Conservation (phyloP, 2,797 vertebrate genomes). For the Selene dorsalis region DNA sequence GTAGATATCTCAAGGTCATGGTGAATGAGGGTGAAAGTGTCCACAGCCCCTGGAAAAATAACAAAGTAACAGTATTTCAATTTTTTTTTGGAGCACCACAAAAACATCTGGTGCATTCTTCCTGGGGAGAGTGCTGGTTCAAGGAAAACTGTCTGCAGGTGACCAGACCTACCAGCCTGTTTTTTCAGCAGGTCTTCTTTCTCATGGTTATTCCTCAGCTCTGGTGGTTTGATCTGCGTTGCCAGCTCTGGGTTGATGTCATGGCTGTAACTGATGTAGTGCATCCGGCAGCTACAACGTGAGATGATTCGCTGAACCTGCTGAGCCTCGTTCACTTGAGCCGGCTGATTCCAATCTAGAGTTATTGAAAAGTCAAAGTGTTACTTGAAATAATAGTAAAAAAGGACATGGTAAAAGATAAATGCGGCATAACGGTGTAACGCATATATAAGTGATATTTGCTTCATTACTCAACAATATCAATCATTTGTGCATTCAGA, state of each 20-base stretch:
- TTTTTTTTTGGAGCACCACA: neutral
- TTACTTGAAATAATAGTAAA: neutral
- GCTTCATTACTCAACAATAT: neutral
- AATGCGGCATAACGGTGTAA: neutral
- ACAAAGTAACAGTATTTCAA: neutral
- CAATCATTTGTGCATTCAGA: neutral
- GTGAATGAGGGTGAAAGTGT: constrained; percentile 98
- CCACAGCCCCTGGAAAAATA: constrained; percentile 89
- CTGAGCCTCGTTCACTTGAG: constrained; percentile 93
- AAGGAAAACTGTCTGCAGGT: neutral
- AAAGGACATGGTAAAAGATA: no score
- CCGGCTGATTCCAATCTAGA: constrained; percentile 96
- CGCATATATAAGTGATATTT: neutral
- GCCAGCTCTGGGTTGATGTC: constrained; percentile 96
- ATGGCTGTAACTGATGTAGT: constrained; percentile 99
- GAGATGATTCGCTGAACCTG: constrained; percentile 99
- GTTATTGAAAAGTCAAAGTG: neutral
- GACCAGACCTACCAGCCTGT: constrained; percentile 88
- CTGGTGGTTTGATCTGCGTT: constrained; percentile 96
- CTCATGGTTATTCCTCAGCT: constrained; percentile 89
- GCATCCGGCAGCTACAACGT: constrained; percentile 98
- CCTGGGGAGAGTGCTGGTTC: no score
- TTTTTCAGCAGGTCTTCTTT: constrained; percentile 98
- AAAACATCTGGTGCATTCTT: neutral
- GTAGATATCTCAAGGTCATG: constrained; percentile 98